phyloP scores from a whole-genome alignment of 2,797 vertebrate species.

The Martes flavigula region DNA sequence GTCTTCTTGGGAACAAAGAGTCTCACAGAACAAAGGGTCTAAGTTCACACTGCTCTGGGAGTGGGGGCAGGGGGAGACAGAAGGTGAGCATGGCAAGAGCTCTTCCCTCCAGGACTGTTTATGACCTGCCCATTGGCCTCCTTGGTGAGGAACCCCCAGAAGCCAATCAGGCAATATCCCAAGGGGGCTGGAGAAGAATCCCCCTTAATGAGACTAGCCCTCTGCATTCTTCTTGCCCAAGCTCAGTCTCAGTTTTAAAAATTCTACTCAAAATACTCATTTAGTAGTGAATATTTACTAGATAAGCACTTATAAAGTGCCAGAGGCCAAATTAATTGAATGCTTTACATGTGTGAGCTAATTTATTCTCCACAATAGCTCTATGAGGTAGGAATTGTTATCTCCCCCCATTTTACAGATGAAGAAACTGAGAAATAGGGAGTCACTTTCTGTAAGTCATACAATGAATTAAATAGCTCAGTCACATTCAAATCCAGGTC shows the following conservation, averaged over 20 bases:
- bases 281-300: neutral
- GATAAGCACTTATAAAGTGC: neutral
- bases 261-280: neutral
- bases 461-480: neutral
- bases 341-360: neutral
- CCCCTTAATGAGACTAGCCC: neutral
- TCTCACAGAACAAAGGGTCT: neutral
- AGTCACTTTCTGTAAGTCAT: neutral
- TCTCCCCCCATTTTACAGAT: neutral
- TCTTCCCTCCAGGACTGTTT: neutral
- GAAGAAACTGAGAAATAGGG: neutral
- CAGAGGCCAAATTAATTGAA: neutral
- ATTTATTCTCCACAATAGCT: neutral
- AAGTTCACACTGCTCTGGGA: neutral
- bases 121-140: neutral
- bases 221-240: neutral
- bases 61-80: neutral
- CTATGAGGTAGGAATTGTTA: neutral
- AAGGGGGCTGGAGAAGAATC: neutral
- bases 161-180: neutral
- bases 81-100: neutral
- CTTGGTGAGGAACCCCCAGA: neutral
- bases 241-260: neutral
- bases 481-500: neutral
- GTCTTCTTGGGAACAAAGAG: conserved; percentile 11